Base-by-base conservation (phyloP, 2,113 vertebrate genomes). In the Dolichallabes microphthalmus region DNA sequence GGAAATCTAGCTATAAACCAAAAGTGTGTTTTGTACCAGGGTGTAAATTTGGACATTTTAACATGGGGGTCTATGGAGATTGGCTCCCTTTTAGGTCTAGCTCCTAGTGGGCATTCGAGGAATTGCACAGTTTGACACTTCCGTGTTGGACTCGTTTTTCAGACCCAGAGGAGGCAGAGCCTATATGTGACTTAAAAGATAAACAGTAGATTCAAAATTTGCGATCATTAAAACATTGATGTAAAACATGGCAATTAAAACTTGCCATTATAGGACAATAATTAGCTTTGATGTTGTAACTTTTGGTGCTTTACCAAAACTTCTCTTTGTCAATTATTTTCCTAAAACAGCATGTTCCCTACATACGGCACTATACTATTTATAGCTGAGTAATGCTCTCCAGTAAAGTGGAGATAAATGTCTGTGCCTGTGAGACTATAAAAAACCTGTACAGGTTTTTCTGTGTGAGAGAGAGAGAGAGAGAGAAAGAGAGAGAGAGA, bases 401-500 rank as follows among this genome's bases (percentile, higher is more conserved):
- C 73, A 76, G 73, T 74, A 52, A 52, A n/a, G 45, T 7, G 45
- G 73, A 75, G 45, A 76, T 53, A 50, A 55, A 76, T 53, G 50
- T 8, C 13, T 77, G 75, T 77, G 52, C 19, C 20, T 39, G 14
- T 27, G 30, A 57, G 69, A 19, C 52, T 12, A 10, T 74, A 27
- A 73, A 74, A 60, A 45, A 50, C 12, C 50, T 83, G 27, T 57
- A 45, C 30, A 80, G 32, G 30, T 61, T 80, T 30, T 80, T 22
- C 12, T 61, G 11, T 35, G 53, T 30, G 39, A 60, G 85, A 14
- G 78, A 45, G 77, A 50, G 68, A 78, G 79, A 74, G 87, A 2
- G 39, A 73, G 53, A 73, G 30, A 73, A 50, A 82, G 66, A 73
- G 52, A 71, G 81, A 58, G 53, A 73, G 64, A 58, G 53, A 74